phyloP scores from a whole-genome alignment of 2,888 invertebrate species.

The Pecten maximus region DNA sequence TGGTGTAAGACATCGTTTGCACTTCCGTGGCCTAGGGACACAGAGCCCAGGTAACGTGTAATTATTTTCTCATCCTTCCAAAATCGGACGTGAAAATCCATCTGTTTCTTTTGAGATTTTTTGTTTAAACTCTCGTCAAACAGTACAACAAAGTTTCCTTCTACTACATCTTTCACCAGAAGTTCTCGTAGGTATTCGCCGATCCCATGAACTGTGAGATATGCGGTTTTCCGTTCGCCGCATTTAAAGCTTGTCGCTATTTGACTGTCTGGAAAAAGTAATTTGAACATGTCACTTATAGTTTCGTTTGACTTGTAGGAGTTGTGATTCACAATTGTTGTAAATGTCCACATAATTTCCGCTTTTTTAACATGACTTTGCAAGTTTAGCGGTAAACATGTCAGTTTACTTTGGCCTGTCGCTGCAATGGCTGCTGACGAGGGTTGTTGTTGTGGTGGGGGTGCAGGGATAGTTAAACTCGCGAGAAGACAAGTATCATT shows the following conservation, averaged over 20 bases:
- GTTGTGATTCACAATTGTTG: neutral
- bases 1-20: constrained; percentile 43
- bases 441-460: neutral
- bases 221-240: neutral
- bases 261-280: neutral
- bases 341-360: neutral
- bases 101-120: constrained; percentile 60
- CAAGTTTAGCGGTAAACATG: neutral
- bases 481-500: neutral
- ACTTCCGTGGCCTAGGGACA: constrained; percentile 39
- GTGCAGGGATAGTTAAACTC: neutral
- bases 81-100: constrained; percentile 58
- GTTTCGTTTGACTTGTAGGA: neutral
- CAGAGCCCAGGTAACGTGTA: constrained; percentile 47
- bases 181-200: neutral
- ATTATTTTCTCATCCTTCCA: constrained; percentile 51
- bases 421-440: neutral
- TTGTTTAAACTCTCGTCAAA: constrained; percentile 51
- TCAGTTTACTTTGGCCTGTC: neutral
- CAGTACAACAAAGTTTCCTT: neutral
- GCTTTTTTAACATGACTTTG: neutral
- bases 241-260: neutral
- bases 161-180: neutral
- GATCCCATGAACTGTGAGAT: neutral
- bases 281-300: neutral